Conservation (phyloP, 2,797 vertebrate species). For the Chromobotia macracanthus region DNA sequence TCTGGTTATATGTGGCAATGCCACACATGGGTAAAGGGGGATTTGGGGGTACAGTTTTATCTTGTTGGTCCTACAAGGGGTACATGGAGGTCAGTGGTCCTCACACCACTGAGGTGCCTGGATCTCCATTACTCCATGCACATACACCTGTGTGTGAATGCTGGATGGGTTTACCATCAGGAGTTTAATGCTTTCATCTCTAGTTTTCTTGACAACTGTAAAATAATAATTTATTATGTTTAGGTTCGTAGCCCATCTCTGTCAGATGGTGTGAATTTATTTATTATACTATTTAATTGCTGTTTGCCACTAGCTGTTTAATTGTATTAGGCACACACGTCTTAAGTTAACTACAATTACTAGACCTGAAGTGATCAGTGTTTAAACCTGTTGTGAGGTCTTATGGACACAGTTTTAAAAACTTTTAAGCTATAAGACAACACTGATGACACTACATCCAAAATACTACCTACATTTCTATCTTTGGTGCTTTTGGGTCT, state of each 20-base stretch:
- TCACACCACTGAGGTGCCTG: neutral
- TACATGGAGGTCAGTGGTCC: neutral
- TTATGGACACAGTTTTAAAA: neutral
- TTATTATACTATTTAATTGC: too few species aligned
- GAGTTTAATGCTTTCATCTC: neutral
- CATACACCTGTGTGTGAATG: conserved; percentile 5
- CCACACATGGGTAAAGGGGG: conserved; percentile 1
- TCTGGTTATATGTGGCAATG: neutral
- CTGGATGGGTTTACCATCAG: neutral
- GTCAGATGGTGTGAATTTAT: neutral
- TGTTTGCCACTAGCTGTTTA: too few species aligned
- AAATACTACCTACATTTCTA: conserved; percentile 15
- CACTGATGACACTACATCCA: neutral
- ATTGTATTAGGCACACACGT: neutral
- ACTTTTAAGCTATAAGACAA: neutral
- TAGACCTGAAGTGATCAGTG: too few species aligned
- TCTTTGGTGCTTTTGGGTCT: neutral
- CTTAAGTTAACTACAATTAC: too few species aligned
- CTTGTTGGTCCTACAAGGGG: neutral
- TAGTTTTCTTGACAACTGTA: neutral
- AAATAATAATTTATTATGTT: neutral
- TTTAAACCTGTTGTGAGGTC: too few species aligned
- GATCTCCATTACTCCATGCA: neutral
- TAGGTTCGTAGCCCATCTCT: neutral
- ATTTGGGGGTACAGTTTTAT: neutral